phyloP scores from a whole-genome alignment of 2,888 invertebrate species.

The Mesoligia furuncula region DNA sequence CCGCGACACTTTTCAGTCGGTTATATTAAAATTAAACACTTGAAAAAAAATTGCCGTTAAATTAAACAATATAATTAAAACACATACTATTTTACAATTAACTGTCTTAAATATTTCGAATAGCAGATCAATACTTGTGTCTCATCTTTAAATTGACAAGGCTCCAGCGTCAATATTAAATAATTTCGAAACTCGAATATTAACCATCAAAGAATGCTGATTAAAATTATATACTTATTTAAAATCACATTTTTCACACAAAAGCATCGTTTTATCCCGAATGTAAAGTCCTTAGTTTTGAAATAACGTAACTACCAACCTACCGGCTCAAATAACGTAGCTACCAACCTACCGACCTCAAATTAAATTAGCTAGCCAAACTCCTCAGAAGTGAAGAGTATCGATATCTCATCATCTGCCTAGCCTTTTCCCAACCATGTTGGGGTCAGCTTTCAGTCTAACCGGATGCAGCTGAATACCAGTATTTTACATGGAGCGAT shows the following conservation, averaged over 20 bases:
- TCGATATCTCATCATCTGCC: too few relatives aligned
- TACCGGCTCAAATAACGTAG: conserved; percentile 6
- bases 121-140: conserved; percentile 24
- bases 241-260: conserved; percentile 24
- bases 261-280: conserved; percentile 3
- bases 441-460: too few relatives aligned
- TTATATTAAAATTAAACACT: conserved; percentile 46
- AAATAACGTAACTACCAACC: conserved; percentile 31
- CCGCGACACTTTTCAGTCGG: conserved; percentile 56
- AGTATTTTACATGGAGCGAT: too few relatives aligned
- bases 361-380: not conserved
- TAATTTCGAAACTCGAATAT: conserved; percentile 1
- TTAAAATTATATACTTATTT: conserved; percentile 7
- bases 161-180: conserved; percentile 18
- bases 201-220: not conserved
- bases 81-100: conserved; percentile 28
- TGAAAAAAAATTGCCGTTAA: conserved; percentile 33
- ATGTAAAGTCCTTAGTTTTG: not conserved
- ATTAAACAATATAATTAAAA: conserved; percentile 38
- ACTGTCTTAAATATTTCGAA: conserved; percentile 52
- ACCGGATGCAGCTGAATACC: too few relatives aligned
- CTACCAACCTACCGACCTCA: conserved; percentile 21
- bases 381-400: not conserved
- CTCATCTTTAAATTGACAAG: conserved; percentile 16
- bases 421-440: too few relatives aligned